Evolutionary conservation across 2,888 invertebrate genomes (phyloP).

Genomic region (Lithophane ornitopus): DNA sequence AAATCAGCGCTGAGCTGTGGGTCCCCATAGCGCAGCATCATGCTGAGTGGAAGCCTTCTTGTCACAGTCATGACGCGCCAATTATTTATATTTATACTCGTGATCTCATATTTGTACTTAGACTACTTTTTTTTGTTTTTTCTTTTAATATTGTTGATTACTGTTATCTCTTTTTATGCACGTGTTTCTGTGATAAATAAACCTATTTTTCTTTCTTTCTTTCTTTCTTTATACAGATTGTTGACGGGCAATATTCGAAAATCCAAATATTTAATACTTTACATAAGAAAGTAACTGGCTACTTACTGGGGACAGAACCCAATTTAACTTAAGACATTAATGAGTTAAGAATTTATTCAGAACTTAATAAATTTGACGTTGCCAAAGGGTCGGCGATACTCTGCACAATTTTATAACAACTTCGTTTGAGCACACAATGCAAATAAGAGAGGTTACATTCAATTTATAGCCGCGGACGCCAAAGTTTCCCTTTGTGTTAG

Average conservation of each 20-base stretch:
- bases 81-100: too few species aligned
- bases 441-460: slow-evolving; percentile 80
- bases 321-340: slow-evolving; percentile 49
- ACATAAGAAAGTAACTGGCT: slow-evolving; percentile 16
- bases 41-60: too few species aligned
- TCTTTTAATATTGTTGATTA: too few species aligned
- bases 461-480: slow-evolving; percentile 75
- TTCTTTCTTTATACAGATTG: too few species aligned
- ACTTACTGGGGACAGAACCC: slow-evolving; percentile 12
- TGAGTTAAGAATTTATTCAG: slow-evolving; percentile 57
- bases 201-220: too few species aligned
- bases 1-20: too few species aligned
- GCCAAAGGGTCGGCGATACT: slow-evolving; percentile 50
- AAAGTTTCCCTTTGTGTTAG: slow-evolving; percentile 74
- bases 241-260: slow-evolving; percentile 25
- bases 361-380: slow-evolving; percentile 43
- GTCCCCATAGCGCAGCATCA: too few species aligned
- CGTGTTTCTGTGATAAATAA: too few species aligned
- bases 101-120: too few species aligned
- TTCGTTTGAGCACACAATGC: slow-evolving; percentile 71
- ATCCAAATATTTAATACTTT: slow-evolving; percentile 45
- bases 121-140: too few species aligned
- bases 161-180: too few species aligned
- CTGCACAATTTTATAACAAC: slow-evolving; percentile 66
- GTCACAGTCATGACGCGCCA: too few species aligned